These are phyloP conservation scores for Prietella phreatophila DNA, from an alignment of 2,113 vertebrate species.

Conservation along the genomic window DNA sequence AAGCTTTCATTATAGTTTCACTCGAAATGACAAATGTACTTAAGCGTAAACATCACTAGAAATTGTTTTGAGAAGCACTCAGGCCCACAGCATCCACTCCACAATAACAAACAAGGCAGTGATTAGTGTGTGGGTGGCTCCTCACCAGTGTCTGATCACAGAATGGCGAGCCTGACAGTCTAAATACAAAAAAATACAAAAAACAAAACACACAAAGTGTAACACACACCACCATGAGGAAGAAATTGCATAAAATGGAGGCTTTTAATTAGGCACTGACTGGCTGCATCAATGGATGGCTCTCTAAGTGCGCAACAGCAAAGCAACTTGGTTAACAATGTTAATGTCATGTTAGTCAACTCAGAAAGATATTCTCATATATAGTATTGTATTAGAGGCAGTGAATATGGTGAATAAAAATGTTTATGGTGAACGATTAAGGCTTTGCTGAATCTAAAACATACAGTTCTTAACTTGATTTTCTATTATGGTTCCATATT, in stretches of 20 bases:
- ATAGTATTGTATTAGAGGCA: background rate
- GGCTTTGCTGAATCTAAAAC: background rate
- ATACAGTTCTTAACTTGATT: background rate
- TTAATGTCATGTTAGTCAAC: background rate
- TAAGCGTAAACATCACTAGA: background rate
- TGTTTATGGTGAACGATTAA: background rate
- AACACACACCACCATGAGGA: background rate
- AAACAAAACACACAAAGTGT: background rate
- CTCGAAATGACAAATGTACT: background rate
- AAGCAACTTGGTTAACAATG: background rate
- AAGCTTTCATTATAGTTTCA: background rate
- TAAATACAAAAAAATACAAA: background rate
- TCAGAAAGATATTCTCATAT: background rate
- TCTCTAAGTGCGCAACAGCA: background rate
- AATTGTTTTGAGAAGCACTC: slow-evolving; percentile 10
- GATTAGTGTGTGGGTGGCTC: slow-evolving; percentile 27
- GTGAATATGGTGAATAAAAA: background rate
- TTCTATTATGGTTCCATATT: background rate
- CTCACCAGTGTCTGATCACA: slow-evolving; percentile 32
- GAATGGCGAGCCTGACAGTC: slow-evolving; percentile 30
- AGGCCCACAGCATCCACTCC: slow-evolving; percentile 22
- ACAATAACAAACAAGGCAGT: slow-evolving; percentile 18
- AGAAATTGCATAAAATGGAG: background rate
- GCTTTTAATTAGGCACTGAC: slow-evolving; percentile 6
- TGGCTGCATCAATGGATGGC: background rate